Conservation (phyloP, 2,888 invertebrate species). For the Carcina quercana region DNA sequence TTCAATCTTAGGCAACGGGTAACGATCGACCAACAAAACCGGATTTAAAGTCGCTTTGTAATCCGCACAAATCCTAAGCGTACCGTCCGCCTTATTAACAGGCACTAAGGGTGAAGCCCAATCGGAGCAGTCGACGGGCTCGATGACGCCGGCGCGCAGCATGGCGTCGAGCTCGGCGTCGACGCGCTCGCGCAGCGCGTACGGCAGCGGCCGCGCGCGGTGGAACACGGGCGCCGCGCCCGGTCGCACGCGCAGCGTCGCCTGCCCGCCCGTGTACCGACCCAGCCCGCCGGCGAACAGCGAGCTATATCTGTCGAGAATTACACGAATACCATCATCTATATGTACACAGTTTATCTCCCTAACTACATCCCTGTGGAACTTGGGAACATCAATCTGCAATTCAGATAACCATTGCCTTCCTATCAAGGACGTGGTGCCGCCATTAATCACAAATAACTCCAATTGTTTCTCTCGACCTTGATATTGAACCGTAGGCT, state of each 20-base stretch:
- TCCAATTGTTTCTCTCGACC: no score
- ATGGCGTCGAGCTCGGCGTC: conserved; percentile 4
- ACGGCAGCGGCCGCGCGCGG: conserved; percentile 6
- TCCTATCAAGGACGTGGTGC: no score
- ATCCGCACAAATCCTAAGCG: conserved; percentile 4
- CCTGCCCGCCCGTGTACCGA: no score
- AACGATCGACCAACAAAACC: conserved; percentile 1
- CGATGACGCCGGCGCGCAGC: conserved; percentile 4
- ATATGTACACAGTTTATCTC: no score
- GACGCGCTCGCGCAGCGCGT: conserved; percentile 3
- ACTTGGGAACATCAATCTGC: no score
- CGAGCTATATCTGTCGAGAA: no score
- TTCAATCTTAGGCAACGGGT: conserved; percentile 3
- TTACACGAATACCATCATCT: no score
- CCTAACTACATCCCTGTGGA: no score
- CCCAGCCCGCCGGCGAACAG: no score
- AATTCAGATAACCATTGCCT: no score
- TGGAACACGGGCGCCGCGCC: conserved; percentile 4
- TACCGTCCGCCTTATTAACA: conserved; percentile 2
- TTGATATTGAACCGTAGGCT: no score
- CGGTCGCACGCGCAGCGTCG: conserved; percentile 2
- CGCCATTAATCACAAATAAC: no score
- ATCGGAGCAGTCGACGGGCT: conserved; percentile 3
- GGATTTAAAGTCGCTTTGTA: conserved; percentile 5
- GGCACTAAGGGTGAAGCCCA: conserved; percentile 3